Evolutionary conservation across 2,888 invertebrate genomes (phyloP).

Genomic region (Drosophila eohydei): DNA sequence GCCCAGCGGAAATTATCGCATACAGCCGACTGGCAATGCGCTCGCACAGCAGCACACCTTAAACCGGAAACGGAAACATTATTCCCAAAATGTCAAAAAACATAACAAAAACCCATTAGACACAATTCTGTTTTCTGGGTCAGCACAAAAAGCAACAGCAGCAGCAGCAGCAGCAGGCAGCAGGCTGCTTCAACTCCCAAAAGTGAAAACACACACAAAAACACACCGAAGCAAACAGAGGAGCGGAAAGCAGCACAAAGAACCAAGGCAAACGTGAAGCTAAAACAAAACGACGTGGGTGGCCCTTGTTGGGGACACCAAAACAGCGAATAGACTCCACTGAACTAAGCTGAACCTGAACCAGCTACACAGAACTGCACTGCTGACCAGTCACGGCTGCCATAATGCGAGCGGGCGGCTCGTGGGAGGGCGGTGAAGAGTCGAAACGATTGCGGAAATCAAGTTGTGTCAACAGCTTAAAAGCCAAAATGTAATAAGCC

Average conservation of each 20-base stretch:
- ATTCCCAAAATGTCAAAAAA: slow-evolving; percentile 80
- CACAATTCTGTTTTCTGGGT: slow-evolving; percentile 78
- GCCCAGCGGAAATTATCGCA: slow-evolving; percentile 73
- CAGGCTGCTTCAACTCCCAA: slow-evolving; percentile 52
- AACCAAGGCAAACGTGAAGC: slow-evolving; percentile 23
- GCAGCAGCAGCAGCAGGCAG: slow-evolving; percentile 23
- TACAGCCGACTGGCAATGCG: slow-evolving; percentile 43
- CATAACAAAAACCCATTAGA: slow-evolving; percentile 80
- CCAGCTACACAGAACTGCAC: slow-evolving; percentile 30
- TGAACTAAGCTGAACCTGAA: slow-evolving; percentile 41
- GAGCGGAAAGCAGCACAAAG: slow-evolving; percentile 5
- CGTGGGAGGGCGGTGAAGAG: neutral
- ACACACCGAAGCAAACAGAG: slow-evolving; percentile 25
- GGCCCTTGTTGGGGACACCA: slow-evolving; percentile 54
- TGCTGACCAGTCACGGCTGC: slow-evolving; percentile 52
- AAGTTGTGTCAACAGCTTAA: slow-evolving; percentile 80
- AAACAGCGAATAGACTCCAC: slow-evolving; percentile 46
- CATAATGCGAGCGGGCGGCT: neutral
- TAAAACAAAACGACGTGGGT: slow-evolving; percentile 68
- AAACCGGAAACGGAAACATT: slow-evolving; percentile 80
- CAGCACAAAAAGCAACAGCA: slow-evolving; percentile 48
- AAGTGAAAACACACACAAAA: slow-evolving; percentile 58
- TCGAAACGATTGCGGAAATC: slow-evolving; percentile 69
- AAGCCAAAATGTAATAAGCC: slow-evolving; percentile 81
- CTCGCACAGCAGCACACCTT: slow-evolving; percentile 70